Conservation (phyloP, 2,888 invertebrate genomes). For the Eupithecia centaureata region DNA sequence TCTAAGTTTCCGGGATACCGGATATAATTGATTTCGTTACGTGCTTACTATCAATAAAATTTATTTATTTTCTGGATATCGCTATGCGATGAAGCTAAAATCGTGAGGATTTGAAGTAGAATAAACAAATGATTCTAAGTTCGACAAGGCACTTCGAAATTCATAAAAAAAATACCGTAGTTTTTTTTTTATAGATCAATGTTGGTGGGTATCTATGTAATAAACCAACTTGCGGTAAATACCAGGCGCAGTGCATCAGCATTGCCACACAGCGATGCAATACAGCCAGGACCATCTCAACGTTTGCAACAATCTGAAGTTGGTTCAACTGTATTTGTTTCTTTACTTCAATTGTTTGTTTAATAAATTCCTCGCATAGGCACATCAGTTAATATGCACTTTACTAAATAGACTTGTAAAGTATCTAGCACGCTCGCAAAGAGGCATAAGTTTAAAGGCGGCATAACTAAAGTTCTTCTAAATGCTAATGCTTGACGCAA, state of each 20-base stretch:
- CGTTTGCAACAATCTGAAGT: neutral
- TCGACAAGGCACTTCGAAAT: neutral
- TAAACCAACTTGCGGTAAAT: no score
- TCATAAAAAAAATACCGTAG: neutral
- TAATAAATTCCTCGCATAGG: neutral
- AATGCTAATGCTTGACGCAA: slow-evolving; percentile 6
- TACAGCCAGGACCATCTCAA: no score
- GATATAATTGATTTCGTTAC: neutral
- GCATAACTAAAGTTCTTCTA: neutral
- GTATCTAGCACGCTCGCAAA: neutral
- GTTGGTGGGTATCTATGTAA: neutral
- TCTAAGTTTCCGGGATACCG: neutral
- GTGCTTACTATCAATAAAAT: neutral
- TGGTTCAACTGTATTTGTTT: neutral
- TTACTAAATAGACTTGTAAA: neutral
- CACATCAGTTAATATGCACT: neutral
- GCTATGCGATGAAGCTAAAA: neutral
- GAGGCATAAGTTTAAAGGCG: neutral
- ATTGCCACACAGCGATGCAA: neutral
- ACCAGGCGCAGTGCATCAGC: neutral
- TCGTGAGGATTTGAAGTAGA: no score
- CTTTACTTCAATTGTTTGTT: neutral
- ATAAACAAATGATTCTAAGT: neutral
- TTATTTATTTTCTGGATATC: neutral
- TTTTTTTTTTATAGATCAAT: neutral